A percentile compares a stretch with the other conserved stretches of the same genome.
phyloP scores from a whole-genome alignment of 2,888 invertebrate genomes.

The Disparrhopalites patrizii region DNA sequence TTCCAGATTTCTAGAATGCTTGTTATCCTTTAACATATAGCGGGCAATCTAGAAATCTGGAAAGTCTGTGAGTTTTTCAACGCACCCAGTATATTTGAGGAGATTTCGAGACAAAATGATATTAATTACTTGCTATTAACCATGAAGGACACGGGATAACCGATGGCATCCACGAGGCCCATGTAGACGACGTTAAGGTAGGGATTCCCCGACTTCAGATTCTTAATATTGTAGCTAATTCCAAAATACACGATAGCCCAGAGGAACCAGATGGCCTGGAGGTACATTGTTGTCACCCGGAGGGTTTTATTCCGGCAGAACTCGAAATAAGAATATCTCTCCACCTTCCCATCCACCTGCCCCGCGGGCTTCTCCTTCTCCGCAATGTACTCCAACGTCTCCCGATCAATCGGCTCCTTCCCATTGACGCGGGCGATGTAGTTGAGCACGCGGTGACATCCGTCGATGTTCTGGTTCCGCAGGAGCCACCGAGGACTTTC shows the following conservation, averaged over 20 bases:
- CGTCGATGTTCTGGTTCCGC: slow-evolving; percentile 25
- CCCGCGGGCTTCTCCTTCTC: slow-evolving; percentile 10
- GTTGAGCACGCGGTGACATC: slow-evolving; percentile 19
- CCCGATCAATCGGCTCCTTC: not conserved
- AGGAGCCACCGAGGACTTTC: slow-evolving; percentile 40
- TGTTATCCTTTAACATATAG: too few species aligned
- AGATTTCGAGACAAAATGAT: too few species aligned
- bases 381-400: not conserved
- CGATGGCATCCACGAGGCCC: slow-evolving; percentile 35
- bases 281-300: slow-evolving; percentile 28
- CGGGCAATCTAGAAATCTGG: too few species aligned
- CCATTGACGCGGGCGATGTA: slow-evolving; percentile 20
- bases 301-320: slow-evolving; percentile 28
- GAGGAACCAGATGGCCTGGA: slow-evolving; percentile 37
- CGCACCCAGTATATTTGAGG: too few species aligned
- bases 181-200: slow-evolving; percentile 34
- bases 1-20: too few species aligned
- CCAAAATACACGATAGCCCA: slow-evolving; percentile 40
- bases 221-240: slow-evolving; percentile 37
- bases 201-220: slow-evolving; percentile 31
- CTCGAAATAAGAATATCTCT: slow-evolving; percentile 30
- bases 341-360: not conserved
- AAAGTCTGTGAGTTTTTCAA: too few species aligned
- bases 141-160: slow-evolving; percentile 30
- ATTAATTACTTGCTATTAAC: slow-evolving; percentile 28